These are phyloP conservation scores for Andrena praecox DNA, from an alignment of 2,888 invertebrate genomes.

Conservation along the genomic window DNA sequence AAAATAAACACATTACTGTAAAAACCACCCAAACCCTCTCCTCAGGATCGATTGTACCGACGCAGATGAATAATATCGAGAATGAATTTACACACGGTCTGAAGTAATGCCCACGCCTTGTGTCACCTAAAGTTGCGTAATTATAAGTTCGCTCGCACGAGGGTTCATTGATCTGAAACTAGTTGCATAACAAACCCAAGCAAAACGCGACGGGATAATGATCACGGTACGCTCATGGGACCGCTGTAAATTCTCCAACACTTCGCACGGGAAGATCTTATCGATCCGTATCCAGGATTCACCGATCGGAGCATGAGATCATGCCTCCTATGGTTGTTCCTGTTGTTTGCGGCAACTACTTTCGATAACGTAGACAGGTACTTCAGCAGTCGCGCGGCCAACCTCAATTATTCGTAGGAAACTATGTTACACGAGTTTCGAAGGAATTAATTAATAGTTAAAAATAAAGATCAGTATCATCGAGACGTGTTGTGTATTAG, in stretches of 20 bases:
- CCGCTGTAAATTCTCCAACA: slow-evolving; percentile 51
- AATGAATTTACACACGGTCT: background rate
- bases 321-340: slow-evolving; percentile 68
- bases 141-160: background rate
- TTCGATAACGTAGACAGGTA: slow-evolving; percentile 57
- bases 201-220: slow-evolving; percentile 51
- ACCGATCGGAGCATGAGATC: slow-evolving; percentile 70
- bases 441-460: background rate
- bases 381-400: background rate
- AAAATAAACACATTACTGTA: slow-evolving; percentile 58
- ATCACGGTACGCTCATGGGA: slow-evolving; percentile 30
- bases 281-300: slow-evolving; percentile 38
- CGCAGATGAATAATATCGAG: background rate
- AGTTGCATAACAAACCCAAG: slow-evolving; percentile 48
- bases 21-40: slow-evolving; percentile 18
- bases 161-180: slow-evolving; percentile 24
- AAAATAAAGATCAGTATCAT: background rate
- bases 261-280: slow-evolving; percentile 33
- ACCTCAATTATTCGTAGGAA: background rate
- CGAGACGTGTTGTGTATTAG: slow-evolving; percentile 47
- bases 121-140: background rate
- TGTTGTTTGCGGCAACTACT: slow-evolving; percentile 60
- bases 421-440: background rate
- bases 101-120: background rate
- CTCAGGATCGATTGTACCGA: background rate